Evolutionary conservation across 1,140 invertebrate genomes (phyloP).

Genomic region (Rhyacophila brunnea): DNA sequence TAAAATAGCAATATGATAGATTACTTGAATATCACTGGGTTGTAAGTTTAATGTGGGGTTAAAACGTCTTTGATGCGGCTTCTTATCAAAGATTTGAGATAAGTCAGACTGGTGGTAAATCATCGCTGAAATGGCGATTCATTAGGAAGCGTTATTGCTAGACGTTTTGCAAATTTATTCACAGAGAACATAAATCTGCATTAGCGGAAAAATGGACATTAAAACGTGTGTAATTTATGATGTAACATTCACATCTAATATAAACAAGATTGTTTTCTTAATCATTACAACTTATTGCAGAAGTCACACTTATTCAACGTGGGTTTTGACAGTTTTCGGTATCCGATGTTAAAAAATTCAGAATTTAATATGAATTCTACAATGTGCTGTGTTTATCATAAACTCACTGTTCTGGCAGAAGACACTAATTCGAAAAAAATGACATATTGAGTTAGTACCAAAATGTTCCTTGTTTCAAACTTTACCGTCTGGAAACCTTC

Average conservation of each 20-base stretch:
- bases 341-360: background rate
- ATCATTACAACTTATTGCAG: background rate
- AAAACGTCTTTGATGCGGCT: background rate
- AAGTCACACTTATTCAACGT: background rate
- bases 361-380: background rate
- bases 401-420: too few species aligned
- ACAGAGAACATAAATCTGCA: constrained; percentile 15
- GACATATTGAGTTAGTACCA: too few species aligned
- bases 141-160: constrained; percentile 21
- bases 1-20: too few species aligned
- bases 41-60: background rate
- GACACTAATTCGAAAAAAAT: too few species aligned
- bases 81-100: background rate
- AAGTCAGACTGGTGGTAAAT: background rate
- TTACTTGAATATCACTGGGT: background rate
- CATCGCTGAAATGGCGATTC: constrained; percentile 1
- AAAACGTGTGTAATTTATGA: too few species aligned
- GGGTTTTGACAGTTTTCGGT: background rate
- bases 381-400: background rate
- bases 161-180: constrained; percentile 12
- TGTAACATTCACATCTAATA: too few species aligned
- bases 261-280: too few species aligned
- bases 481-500: too few species aligned
- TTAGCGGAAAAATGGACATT: background rate
- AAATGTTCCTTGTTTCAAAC: too few species aligned